Conservation (phyloP, 2,797 vertebrate genomes). For the Esox lucius region DNA sequence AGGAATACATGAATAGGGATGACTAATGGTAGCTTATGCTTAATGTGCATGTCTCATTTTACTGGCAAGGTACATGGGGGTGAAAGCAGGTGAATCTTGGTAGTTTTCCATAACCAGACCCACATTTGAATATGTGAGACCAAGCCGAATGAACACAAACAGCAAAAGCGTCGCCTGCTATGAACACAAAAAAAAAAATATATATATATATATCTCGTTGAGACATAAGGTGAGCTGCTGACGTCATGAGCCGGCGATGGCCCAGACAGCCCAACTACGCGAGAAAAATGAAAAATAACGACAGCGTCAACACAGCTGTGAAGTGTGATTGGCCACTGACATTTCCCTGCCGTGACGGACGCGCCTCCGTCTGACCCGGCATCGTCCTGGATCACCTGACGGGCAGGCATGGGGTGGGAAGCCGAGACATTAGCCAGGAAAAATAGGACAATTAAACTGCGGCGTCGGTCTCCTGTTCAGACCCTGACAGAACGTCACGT, state of each 20-base stretch:
- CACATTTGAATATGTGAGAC: constrained; percentile 6
- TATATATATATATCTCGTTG: no score
- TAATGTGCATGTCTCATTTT: not conserved
- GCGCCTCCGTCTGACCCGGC: not conserved
- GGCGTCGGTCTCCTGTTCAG: not conserved
- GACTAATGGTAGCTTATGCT: not conserved
- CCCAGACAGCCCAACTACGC: not conserved
- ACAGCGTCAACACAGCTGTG: not conserved
- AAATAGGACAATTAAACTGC: not conserved
- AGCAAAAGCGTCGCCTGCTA: not conserved
- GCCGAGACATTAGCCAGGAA: not conserved
- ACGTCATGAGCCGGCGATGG: not conserved
- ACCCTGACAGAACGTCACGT: not conserved
- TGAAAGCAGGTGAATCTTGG: not conserved
- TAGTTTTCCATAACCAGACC: constrained; percentile 11
- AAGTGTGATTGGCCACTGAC: not conserved
- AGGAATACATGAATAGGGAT: not conserved
- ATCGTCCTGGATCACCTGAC: not conserved
- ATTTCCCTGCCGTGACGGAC: not conserved
- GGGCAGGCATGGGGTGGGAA: not conserved
- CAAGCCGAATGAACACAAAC: constrained; percentile 3
- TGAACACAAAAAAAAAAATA: not conserved
- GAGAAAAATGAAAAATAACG: not conserved
- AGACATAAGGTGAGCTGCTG: constrained; percentile 3
- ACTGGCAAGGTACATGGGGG: not conserved